Evolutionary conservation across 1,140 invertebrate species (phyloP), one percentile per base, ranked within the genome.

Genomic region (Rhyzopertha dominica): DNA sequence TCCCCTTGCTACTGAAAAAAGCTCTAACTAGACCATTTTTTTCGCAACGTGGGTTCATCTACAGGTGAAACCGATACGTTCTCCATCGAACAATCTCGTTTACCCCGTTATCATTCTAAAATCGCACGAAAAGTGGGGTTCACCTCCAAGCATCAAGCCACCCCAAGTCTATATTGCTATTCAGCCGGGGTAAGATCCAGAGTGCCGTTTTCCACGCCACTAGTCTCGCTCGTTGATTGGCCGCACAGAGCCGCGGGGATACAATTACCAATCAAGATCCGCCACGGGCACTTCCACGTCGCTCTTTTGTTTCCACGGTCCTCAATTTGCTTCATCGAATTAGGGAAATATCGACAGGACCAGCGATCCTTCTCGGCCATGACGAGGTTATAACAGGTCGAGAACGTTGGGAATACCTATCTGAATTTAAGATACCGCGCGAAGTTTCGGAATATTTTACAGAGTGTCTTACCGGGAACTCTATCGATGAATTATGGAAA

Each of bases 211-310:
- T 57, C 55, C 55, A 59, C 58, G 49, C 56, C 52, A 63, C 56
- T 55, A 51, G 51, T 43, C 58, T 50, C 54, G 50, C 53, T 53
- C 60, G 50, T 53, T 60, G 59, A 59, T 61, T 59, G 59, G 62
- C 43, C 46, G 47, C 43, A 36, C 20, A 23, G 45, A 48, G 49
- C 53, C 54, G 56, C 51, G 47, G 54, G 58, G 59, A 55, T 52
- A 56, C 62, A 65, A 65, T 65, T 65, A 65, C 62, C 62, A 65
- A 65, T 65, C 62, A 65, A 57, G 55, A 45, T 47, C 50, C 43
- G 50, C 49, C 53, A 40, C 53, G 51, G 56, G 53, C 39, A 39
- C 26, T 39, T 50, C 25, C 39, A 42, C 34, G 25, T 41, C 12
- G 5, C 39, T 32, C 23, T 25, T 31, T 47, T 41, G 38, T 40